Conservation (phyloP, 2,797 vertebrate genomes). For the Channa striata region DNA sequence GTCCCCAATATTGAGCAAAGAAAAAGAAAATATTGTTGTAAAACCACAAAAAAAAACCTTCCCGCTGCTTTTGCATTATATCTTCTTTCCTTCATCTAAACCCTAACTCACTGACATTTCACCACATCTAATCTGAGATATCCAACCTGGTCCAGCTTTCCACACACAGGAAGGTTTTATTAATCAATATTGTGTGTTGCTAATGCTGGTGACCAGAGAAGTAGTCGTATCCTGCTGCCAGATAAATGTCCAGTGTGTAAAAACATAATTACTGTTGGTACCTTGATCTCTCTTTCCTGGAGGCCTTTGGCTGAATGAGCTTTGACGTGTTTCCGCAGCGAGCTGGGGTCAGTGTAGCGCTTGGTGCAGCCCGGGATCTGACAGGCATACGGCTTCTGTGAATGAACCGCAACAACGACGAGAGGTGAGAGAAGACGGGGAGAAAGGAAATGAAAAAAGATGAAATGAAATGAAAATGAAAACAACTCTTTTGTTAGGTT, state of each 20-base stretch:
- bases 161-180: conserved; percentile 20
- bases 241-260: neutral
- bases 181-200: conserved; percentile 6
- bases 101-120: neutral
- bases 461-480: neutral
- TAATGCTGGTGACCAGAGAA: neutral
- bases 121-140: conserved; percentile 7
- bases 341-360: conserved; percentile 98
- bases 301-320: conserved; percentile 92
- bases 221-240: conserved; percentile 2
- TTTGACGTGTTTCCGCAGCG: conserved; percentile 97
- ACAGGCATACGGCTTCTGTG: conserved; percentile 95
- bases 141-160: conserved; percentile 2
- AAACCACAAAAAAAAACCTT: neutral
- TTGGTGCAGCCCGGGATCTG: conserved; percentile 97
- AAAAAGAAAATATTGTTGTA: no score
- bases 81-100: no score
- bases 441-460: conserved; percentile 3
- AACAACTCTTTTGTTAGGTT: neutral
- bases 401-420: conserved; percentile 14
- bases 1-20: neutral
- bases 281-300: conserved; percentile 90
- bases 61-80: neutral
- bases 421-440: conserved; percentile 1
- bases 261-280: conserved; percentile 65